Percentiles rank a stretch among this genome's conserved stretches.
phyloP scores from a whole-genome alignment of 2,113 vertebrate genomes.

The Grantiella picta region DNA sequence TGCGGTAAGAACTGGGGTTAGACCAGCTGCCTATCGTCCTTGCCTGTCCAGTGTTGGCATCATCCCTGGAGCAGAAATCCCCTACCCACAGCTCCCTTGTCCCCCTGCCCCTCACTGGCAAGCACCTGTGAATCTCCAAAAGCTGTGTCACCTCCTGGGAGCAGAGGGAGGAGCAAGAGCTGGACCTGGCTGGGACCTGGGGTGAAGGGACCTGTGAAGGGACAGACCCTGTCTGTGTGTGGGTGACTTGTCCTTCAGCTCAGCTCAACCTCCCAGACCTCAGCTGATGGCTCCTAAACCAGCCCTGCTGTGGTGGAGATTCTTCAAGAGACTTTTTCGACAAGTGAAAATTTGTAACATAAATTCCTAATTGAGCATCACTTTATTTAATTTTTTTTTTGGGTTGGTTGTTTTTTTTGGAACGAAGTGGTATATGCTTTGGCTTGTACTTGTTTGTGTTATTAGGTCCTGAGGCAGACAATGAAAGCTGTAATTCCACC shows the following conservation, averaged over 20 bases:
- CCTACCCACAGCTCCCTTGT: fast-evolving
- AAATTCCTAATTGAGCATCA: neutral
- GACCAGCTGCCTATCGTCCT: neutral
- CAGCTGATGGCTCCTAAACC: neutral
- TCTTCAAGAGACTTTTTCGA: neutral
- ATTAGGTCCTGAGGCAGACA: neutral
- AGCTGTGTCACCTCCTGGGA: neutral
- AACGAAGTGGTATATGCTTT: neutral
- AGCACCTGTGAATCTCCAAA: fast-evolving
- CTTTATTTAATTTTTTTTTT: neutral
- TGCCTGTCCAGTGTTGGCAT: neutral
- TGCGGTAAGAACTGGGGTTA: neutral
- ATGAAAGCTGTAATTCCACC: neutral
- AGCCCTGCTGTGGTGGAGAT: neutral
- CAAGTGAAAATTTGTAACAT: fast-evolving
- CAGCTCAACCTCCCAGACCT: neutral
- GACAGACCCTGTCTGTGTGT: neutral
- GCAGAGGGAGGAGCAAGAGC: neutral
- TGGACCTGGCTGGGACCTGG: neutral
- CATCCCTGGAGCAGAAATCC: neutral
- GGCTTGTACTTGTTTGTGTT: neutral
- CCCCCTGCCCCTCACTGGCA: fast-evolving
- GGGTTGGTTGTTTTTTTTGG: neutral
- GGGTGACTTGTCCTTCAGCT: neutral
- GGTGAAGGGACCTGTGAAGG: neutral